Conservation (phyloP, 2,888 invertebrate genomes). For the Chirona hameri region DNA sequence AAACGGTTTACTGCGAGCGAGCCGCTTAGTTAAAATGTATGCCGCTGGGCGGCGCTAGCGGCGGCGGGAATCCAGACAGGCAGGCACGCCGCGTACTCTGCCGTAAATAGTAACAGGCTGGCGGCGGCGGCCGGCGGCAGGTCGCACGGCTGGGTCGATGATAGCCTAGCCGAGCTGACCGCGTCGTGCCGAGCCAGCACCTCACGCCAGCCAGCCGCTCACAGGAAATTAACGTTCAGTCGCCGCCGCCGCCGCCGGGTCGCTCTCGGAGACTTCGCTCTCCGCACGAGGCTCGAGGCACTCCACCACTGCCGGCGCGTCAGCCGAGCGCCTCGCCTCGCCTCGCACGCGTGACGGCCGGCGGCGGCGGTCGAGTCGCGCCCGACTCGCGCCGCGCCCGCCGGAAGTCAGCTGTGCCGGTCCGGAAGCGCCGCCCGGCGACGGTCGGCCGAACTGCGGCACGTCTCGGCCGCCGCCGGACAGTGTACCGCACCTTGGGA, state of each 20-base stretch:
- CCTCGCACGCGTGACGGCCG: too few relatives aligned
- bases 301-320: not conserved
- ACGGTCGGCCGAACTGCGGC: not conserved
- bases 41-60: not conserved
- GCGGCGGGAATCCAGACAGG: not conserved
- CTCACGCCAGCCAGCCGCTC: not conserved
- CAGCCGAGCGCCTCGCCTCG: not conserved
- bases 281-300: too few relatives aligned
- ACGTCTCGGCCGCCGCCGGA: not conserved
- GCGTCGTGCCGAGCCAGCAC: too few relatives aligned
- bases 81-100: not conserved
- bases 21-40: not conserved
- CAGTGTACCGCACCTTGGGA: too few relatives aligned
- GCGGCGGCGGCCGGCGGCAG: not conserved
- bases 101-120: conserved; percentile 1
- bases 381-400: not conserved
- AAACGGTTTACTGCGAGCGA: not conserved
- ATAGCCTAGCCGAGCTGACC: too few relatives aligned
- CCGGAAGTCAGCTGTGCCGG: not conserved
- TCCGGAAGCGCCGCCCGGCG: not conserved
- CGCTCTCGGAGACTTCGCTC: not conserved
- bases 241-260: not conserved
- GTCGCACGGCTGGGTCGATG: not conserved
- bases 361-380: too few relatives aligned
- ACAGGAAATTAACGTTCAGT: too few relatives aligned